Conservation (phyloP, 2,888 invertebrate species). For the Chymomyza amoena region DNA sequence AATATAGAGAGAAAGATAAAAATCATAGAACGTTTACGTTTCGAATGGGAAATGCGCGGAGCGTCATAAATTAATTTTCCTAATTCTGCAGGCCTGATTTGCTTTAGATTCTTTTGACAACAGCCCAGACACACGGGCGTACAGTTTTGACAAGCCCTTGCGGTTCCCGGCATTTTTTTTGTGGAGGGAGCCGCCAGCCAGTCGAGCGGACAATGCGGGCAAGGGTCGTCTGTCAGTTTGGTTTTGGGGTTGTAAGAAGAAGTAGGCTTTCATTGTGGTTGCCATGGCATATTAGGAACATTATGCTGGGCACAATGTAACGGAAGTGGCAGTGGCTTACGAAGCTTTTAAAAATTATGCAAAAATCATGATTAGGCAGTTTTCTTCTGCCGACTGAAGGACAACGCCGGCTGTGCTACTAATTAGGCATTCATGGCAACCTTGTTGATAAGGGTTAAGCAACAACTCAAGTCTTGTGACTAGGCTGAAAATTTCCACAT, state of each 20-base stretch:
- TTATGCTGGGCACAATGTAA: background rate
- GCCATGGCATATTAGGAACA: background rate
- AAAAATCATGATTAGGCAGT: conserved; percentile 65
- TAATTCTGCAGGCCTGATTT: conserved; percentile 33
- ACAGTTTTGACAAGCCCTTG: background rate
- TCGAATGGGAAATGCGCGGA: conserved; percentile 42
- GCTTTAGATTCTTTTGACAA: conserved; percentile 20
- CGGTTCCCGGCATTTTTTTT: background rate
- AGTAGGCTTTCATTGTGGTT: conserved; percentile 40
- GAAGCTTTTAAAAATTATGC: conserved; percentile 55
- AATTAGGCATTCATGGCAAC: conserved; percentile 56
- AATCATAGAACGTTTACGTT: conserved; percentile 51
- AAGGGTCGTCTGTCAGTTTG: background rate
- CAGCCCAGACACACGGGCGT: conserved; percentile 9
- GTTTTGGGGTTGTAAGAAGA: conserved; percentile 34
- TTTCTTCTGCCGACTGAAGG: conserved; percentile 24
- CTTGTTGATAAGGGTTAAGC: background rate
- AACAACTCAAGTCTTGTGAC: background rate
- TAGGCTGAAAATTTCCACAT: background rate
- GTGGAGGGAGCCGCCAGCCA: conserved; percentile 24
- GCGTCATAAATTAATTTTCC: conserved; percentile 70
- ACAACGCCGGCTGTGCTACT: conserved; percentile 24
- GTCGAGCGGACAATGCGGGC: background rate
- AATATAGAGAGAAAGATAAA: conserved; percentile 46
- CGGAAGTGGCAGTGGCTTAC: conserved; percentile 16